Evolutionary conservation across 2,888 invertebrate species (phyloP).

Genomic region (Monochamus alternatus): DNA sequence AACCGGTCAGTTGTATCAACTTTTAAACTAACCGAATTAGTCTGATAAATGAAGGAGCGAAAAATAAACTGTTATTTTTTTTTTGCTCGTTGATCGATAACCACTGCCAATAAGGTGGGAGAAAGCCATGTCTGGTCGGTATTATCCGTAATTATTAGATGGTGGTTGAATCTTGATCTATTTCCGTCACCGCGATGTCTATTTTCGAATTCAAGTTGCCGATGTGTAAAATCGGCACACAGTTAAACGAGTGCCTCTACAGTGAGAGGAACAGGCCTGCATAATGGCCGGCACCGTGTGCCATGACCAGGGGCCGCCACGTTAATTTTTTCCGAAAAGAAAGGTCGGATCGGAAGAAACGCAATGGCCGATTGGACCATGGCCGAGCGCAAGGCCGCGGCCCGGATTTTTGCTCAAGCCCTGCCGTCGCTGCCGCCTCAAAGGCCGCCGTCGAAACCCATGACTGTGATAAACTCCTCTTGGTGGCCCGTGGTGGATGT

Average conservation of each 20-base stretch:
- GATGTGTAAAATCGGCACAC: conserved; percentile 50
- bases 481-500: conserved; percentile 70
- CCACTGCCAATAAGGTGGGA: conserved; percentile 13
- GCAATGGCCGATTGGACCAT: conserved; percentile 70
- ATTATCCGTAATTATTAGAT: conserved; percentile 26
- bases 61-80: conserved; percentile 7
- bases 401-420: conserved; percentile 71
- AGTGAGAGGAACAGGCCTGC: conserved; percentile 37
- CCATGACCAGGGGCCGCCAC: conserved; percentile 52
- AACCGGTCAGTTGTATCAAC: not conserved
- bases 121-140: not conserved
- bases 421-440: conserved; percentile 55
- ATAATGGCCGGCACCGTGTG: conserved; percentile 47
- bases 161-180: conserved; percentile 40
- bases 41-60: not conserved
- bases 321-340: conserved; percentile 6
- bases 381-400: conserved; percentile 72
- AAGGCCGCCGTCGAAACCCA: conserved; percentile 33
- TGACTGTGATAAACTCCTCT: conserved; percentile 61
- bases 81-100: conserved; percentile 8
- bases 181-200: conserved; percentile 40
- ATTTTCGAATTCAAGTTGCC: conserved; percentile 48
- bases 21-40: not conserved
- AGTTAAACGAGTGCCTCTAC: conserved; percentile 40
- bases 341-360: not conserved